Evolutionary conservation across 2,888 invertebrate species (phyloP), one percentile per base, ranked within the genome.

Genomic region (Nomada ruficornis): DNA sequence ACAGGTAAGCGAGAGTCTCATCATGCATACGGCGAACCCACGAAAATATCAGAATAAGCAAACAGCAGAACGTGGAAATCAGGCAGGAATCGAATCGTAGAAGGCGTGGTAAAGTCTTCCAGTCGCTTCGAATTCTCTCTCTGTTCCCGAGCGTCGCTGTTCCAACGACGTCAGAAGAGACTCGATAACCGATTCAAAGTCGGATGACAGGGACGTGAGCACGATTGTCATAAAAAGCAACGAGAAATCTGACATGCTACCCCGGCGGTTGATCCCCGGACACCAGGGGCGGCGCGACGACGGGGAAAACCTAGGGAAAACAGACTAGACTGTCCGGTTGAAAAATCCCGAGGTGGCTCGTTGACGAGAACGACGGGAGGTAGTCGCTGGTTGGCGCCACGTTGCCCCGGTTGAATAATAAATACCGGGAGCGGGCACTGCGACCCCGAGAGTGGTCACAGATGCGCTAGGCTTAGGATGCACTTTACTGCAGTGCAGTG

Each of bases 401-500:
- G 83, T 77, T 77, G 86, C 83, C 75, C 82, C 80, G 84, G 80
- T 69, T 90, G 89, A 90, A 90, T 90, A 90, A 90, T 90, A 90
- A 90, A 90, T 89, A 84, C 69, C 75, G 50, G 59, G 83, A 85
- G 86, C 82, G 89, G 89, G 83, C 84, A 83, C 83, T 80, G 88
- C 81, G 84, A 86, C 78, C 84, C 80, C 80, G 82, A 82, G 86
- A 89, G 89, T 90, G 84, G 88, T 88, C 90, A 85, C 91, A 91
- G 90, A 91, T 91, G 86, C 87, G 85, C 89, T 89, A 89, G 89
- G 90, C 90, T 90, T 86, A 87, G 85, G 86, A 89, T 90, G 88
- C 90, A 91, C 89, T 92, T 91, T 92, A 89, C 90, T 91, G 92
- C 91, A 91, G 81, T 90, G 90, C 90, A 85, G 86, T 89, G 68